Percentiles rank a stretch among this genome's conserved stretches.
phyloP scores from a whole-genome alignment of 1,140 invertebrate species.

The Dinoponera quadriceps region DNA sequence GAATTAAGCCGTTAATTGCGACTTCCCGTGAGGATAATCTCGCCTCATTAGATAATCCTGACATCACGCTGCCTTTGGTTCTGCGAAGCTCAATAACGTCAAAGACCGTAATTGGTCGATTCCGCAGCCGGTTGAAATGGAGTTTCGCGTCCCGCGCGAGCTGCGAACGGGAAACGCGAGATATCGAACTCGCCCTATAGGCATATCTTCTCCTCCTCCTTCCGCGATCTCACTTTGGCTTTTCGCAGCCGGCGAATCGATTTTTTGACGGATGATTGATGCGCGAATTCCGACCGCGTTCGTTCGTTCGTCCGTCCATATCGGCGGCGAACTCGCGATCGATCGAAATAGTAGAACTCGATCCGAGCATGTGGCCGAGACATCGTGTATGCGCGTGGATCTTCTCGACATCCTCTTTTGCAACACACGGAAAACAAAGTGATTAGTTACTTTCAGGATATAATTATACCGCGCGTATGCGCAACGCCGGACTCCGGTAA shows the following conservation, averaged over 20 bases:
- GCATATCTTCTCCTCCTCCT: neutral
- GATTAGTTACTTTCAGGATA: slow-evolving; percentile 55
- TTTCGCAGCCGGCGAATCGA: slow-evolving; percentile 2
- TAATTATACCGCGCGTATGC: slow-evolving; percentile 35
- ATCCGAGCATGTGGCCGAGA: neutral
- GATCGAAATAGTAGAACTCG: no score
- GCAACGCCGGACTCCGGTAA: slow-evolving; percentile 32
- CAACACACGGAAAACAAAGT: slow-evolving; percentile 50
- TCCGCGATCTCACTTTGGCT: neutral
- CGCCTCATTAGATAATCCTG: slow-evolving; percentile 75
- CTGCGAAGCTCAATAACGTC: slow-evolving; percentile 78
- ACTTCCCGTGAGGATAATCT: slow-evolving; percentile 79
- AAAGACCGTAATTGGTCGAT: slow-evolving; percentile 80
- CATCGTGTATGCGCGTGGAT: slow-evolving; percentile 35
- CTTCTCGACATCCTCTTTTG: slow-evolving; percentile 29
- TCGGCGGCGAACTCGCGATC: no score
- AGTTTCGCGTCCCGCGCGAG: slow-evolving; percentile 62
- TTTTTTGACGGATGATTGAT: neutral
- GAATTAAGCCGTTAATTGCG: slow-evolving; percentile 73
- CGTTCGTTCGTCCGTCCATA: no score
- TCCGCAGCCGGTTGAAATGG: slow-evolving; percentile 75
- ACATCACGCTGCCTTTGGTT: slow-evolving; percentile 71
- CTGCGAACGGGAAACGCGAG: slow-evolving; percentile 44
- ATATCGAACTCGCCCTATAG: slow-evolving; percentile 1
- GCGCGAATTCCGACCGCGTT: no score